Evolutionary conservation across 1,140 invertebrate species (phyloP), one percentile per base, ranked within the genome.

Genomic region (Ips nitidus): DNA sequence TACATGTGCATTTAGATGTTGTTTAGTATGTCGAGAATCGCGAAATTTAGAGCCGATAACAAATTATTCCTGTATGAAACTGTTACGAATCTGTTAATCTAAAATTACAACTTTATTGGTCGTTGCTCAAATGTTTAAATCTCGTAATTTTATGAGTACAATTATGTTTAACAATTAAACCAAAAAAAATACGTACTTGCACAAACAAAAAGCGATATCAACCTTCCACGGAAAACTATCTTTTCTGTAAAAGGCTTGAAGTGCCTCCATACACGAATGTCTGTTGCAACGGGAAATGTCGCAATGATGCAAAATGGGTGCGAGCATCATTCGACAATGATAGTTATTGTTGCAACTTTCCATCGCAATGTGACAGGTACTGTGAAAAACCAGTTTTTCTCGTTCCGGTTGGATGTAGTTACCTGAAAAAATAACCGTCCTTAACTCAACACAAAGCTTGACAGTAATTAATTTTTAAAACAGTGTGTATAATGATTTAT

Each of bases 121-220:
- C 45, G 3, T 50, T 50, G 7, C 1, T 50, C 7, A 50, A 8
- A 50, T 50, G 45, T 22, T 8, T 8, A 47, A 47, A 2, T 47
- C 45, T 1, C 45, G 22, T 22, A 22, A 22, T 22, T 22, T 22
- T 22, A 22, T 22, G 22, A 22, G 22, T 22, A 22, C 22, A 22
- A 22, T 22, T 22, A 22, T 22, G 22, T 22, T 22, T 22, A 22
- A 22, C 45, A 50, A 22, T 50, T 50, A 50, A 50, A 3, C 3
- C 45, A 22, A 22, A 22, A 22, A 37, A 47, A 59, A 59, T 65
- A 71, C 77, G 50, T 83, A 95, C 93, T 90, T 94, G 92, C 94
- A 95, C 53, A 95, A 84, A 80, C 94, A 95, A 83, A 95, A 94
- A 69, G 93, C 94, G 73, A 95, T 91, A 79, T 95, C 93, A 65